A percentile compares a stretch with the other conserved stretches of the same genome.
These are phyloP conservation scores for Syngnathus rostellatus DNA, from an alignment of 2,797 vertebrate genomes.

Conservation along the genomic window DNA sequence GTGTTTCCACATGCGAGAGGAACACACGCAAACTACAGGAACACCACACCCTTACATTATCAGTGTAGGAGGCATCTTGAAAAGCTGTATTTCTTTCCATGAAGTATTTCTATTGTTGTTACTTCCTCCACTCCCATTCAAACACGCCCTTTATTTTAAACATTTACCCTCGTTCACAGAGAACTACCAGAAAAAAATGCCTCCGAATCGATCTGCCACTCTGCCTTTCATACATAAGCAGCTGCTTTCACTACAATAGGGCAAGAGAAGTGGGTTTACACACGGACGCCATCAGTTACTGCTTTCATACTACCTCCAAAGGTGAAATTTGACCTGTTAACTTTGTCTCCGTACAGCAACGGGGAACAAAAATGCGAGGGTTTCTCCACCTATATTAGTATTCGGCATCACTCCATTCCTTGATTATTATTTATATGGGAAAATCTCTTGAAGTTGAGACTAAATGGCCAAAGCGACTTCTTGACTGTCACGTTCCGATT, in stretches of 20 bases:
- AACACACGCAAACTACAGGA: constrained; percentile 6
- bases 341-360: no score
- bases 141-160: neutral
- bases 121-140: constrained; percentile 1
- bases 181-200: neutral
- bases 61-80: constrained; percentile 9
- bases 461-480: neutral
- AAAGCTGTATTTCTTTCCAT: neutral
- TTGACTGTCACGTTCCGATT: neutral
- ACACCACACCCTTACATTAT: constrained; percentile 41
- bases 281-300: neutral
- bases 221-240: neutral
- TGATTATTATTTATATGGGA: neutral
- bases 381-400: neutral
- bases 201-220: neutral
- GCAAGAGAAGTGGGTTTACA: neutral
- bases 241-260: neutral
- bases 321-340: neutral
- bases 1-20: constrained; percentile 56
- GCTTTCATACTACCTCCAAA: neutral
- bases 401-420: neutral
- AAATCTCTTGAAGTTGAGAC: neutral
- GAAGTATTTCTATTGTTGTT: neutral
- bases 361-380: no score
- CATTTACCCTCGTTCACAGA: neutral